A percentile compares a stretch with the other conserved stretches of the same genome.
These are phyloP conservation scores for Drosophila lutescens DNA, from an alignment of 2,888 invertebrate species.

Conservation along the genomic window DNA sequence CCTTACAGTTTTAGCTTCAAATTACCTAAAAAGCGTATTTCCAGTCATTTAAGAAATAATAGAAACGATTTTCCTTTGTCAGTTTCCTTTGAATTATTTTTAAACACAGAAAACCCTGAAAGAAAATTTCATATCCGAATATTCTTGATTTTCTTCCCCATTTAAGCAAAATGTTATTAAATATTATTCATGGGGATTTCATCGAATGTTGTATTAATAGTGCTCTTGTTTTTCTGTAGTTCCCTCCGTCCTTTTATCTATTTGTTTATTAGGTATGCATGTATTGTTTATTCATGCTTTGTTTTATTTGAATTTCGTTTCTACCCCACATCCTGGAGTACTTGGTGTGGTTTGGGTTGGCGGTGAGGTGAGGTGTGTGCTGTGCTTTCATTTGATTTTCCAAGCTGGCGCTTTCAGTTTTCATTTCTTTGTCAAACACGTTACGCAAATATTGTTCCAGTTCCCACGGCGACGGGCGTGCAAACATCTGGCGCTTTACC, in stretches of 20 bases:
- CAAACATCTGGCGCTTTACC: conserved; percentile 66
- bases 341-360: too few species aligned
- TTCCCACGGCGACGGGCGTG: conserved; percentile 71
- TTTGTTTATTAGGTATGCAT: conserved; percentile 17
- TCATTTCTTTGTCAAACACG: conserved; percentile 79
- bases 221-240: background rate
- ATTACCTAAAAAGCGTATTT: too few species aligned
- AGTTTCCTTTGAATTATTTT: too few species aligned
- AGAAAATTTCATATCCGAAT: too few species aligned
- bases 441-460: conserved; percentile 81
- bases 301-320: conserved; percentile 40
- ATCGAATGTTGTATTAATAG: background rate
- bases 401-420: conserved; percentile 79
- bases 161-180: too few species aligned
- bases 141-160: too few species aligned
- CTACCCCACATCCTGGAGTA: too few species aligned
- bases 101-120: too few species aligned
- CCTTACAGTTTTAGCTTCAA: too few species aligned
- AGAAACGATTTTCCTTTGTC: too few species aligned
- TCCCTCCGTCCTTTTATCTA: conserved; percentile 20
- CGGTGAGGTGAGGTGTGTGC: conserved; percentile 10
- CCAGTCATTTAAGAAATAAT: too few species aligned
- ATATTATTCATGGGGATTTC: too few species aligned
- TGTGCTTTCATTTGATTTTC: conserved; percentile 74
- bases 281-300: conserved; percentile 54